phyloP scores from a whole-genome alignment of 2,113 vertebrate genomes.

The Ondatra zibethicus region DNA sequence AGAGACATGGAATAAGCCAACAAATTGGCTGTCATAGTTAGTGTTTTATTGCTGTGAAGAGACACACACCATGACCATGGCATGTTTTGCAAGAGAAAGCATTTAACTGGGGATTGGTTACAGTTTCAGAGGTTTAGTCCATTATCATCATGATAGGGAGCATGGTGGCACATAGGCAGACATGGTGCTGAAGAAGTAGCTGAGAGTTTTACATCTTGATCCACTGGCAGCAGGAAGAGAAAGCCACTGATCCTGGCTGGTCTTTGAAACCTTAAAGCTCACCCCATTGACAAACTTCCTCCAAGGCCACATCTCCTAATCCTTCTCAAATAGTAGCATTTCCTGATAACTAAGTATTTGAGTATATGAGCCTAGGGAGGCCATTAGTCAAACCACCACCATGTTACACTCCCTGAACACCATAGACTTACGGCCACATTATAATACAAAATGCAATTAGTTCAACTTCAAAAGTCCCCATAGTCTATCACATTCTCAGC shows the following conservation, averaged over 20 bases:
- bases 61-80: not conserved
- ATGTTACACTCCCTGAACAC: not conserved
- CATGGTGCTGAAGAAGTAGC: not conserved
- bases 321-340: not conserved
- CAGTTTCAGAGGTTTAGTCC: not conserved
- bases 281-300: not conserved
- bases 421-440: not conserved
- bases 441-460: not conserved
- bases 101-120: not conserved
- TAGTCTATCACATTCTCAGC: not conserved
- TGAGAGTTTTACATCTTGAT: not conserved
- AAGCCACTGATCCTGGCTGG: not conserved
- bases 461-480: not conserved
- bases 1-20: not conserved
- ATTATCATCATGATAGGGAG: not conserved
- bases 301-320: not conserved
- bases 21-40: not conserved
- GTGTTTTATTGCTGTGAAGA: not conserved
- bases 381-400: not conserved
- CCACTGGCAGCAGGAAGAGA: not conserved
- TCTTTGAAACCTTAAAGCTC: not conserved
- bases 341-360: not conserved
- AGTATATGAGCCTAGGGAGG: not conserved
- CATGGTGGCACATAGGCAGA: not conserved
- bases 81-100: not conserved